These are phyloP conservation scores for Formica selysi DNA, from an alignment of 1,140 invertebrate species.

Conservation along the genomic window DNA sequence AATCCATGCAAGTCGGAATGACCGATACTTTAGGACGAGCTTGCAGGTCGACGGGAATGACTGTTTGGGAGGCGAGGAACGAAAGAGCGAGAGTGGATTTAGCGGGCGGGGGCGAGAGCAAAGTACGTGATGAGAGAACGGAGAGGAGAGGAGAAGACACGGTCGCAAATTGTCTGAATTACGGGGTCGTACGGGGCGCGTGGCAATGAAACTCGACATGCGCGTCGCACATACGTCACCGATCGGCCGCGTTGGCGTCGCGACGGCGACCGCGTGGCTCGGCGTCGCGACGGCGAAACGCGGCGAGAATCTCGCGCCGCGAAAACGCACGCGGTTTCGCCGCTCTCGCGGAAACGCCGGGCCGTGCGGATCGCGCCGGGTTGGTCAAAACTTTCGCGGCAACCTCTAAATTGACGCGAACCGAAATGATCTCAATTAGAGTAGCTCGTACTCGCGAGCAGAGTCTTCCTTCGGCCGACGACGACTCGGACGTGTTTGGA, in stretches of 20 bases:
- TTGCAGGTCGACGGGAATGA: background rate
- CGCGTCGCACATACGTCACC: background rate
- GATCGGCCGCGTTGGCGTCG: conserved; percentile 6
- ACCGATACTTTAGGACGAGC: background rate
- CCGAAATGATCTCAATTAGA: conserved; percentile 81
- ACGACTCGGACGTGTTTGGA: conserved; percentile 6
- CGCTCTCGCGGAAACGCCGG: background rate
- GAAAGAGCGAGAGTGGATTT: conserved; percentile 25
- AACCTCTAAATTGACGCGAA: conserved; percentile 77
- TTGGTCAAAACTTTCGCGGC: conserved; percentile 76
- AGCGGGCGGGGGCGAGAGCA: conserved; percentile 43
- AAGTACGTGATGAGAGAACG: conserved; percentile 60
- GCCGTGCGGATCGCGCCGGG: background rate
- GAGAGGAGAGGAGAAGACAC: conserved; percentile 68
- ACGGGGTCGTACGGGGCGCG: conserved; percentile 77
- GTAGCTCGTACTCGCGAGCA: conserved; percentile 55
- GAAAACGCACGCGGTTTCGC: background rate
- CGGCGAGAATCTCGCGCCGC: fast-evolving
- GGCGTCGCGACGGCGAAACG: background rate
- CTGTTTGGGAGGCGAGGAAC: background rate
- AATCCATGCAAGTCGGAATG: conserved; percentile 1
- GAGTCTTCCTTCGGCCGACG: conserved; percentile 55
- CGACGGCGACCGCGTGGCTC: background rate
- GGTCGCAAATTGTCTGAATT: conserved; percentile 84
- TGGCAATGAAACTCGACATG: conserved; percentile 78